Percentiles rank a stretch among this genome's conserved stretches.
These are phyloP conservation scores for Arge pagana DNA, from an alignment of 2,888 invertebrate genomes.

Conservation along the genomic window DNA sequence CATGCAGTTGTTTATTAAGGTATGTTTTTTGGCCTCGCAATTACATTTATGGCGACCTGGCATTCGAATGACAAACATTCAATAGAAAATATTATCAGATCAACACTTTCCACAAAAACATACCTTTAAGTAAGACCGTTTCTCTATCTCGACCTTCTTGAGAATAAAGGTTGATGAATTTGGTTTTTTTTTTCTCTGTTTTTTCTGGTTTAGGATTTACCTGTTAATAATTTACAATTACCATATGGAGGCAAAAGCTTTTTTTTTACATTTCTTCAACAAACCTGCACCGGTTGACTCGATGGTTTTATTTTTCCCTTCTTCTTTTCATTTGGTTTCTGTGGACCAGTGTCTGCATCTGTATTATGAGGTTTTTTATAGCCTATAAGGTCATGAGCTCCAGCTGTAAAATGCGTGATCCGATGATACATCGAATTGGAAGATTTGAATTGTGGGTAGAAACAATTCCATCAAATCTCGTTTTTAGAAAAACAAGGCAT, in stretches of 20 bases:
- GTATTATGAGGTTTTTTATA: conserved; percentile 45
- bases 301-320: conserved; percentile 41
- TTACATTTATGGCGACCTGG: conserved; percentile 85
- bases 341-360: conserved; percentile 34
- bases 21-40: conserved; percentile 91
- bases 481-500: no score
- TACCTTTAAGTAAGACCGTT: conserved; percentile 60
- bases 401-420: conserved; percentile 28
- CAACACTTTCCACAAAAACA: conserved; percentile 4
- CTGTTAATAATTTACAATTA: no score
- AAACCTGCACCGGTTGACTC: conserved; percentile 9
- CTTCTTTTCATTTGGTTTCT: conserved; percentile 48
- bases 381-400: conserved; percentile 32
- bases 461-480: no score
- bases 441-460: neutral
- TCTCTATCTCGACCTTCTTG: conserved; percentile 67
- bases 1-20: conserved; percentile 89
- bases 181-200: conserved; percentile 66
- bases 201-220: conserved; percentile 35
- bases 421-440: neutral
- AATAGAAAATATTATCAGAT: neutral
- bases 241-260: no score
- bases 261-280: conserved; percentile 30
- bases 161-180: conserved; percentile 76
- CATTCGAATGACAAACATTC: conserved; percentile 31